Base-by-base conservation (phyloP, 1,140 invertebrate genomes). In the Trichomalopsis sarcophagae region DNA sequence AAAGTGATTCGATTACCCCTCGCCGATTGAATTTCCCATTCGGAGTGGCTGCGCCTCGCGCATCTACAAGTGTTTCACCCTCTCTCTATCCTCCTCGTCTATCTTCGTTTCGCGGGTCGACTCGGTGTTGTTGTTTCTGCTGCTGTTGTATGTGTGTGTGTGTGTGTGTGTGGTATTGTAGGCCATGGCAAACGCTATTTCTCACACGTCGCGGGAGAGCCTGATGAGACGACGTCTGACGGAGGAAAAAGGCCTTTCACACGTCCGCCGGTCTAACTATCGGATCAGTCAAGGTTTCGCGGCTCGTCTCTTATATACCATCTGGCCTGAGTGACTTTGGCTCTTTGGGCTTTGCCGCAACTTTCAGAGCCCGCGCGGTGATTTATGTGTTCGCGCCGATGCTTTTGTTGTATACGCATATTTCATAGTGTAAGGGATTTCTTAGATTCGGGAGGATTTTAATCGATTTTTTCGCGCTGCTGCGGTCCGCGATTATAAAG, bases 21-120 rank as follows among this genome's bases (percentile, higher is more conserved):
- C 73, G 87, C 74, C 82, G 80, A 89, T 89, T 87, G 85, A 86
- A 87, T 88, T 88, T 88, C 82, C 27, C 85, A 86, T 83, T 89
- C 66, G 68, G 27, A 62, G 55, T 21, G n/a, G 14, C 21, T 62
- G 4, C n/a, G 55, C 55, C 27, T 27, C 6, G 17, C 44, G 44
- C 13, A 44, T 50, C 75, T 23, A n/a, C 36, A 55, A 78, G 50
- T 78, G 76, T 62, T 76, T 78, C 76, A 0, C 40, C 5, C 76
- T 21, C 4, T 44, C 33, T 36, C 33, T 36, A 2, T 36, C 33
- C 33, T 36, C 21, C 21, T 50, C 30, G 40, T 76, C 23, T 47
- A 23, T 76, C 76, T 47, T 21, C 75, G n/a, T 30, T 77, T 1
- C 21, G 17, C 21, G 7, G 5, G 33, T 21, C 55, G 4, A 7